phyloP scores from a whole-genome alignment of 2,797 vertebrate species.

The Chromis chromis region DNA sequence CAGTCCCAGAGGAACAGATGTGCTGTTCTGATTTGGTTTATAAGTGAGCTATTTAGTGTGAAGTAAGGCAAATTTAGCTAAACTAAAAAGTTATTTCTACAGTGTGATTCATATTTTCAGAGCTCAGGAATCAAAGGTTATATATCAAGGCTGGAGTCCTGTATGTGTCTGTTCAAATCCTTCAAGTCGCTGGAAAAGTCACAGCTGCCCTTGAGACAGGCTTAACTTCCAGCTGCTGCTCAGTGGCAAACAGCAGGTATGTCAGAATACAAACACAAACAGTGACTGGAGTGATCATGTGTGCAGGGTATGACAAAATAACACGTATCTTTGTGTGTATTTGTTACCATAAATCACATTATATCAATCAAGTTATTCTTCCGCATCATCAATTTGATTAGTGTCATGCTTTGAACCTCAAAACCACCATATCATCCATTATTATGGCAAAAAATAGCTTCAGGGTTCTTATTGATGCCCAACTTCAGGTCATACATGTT shows the following conservation, averaged over 20 bases:
- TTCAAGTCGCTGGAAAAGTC: conserved; percentile 20
- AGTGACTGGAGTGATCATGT: neutral
- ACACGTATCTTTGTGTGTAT: neutral
- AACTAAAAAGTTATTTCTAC: neutral
- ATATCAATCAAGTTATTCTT: too few species aligned
- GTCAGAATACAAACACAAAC: conserved; percentile 17
- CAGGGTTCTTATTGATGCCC: neutral
- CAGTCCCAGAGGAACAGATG: conserved; percentile 3
- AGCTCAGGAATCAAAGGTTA: conserved; percentile 5
- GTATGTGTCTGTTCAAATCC: conserved; percentile 26
- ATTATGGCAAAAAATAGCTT: neutral
- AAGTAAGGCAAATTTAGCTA: neutral
- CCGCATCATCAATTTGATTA: too few species aligned
- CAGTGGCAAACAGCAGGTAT: conserved; percentile 14
- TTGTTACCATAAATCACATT: too few species aligned
- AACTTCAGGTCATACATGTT: neutral
- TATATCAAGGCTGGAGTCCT: conserved; percentile 12
- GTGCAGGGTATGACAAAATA: neutral
- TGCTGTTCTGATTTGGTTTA: neutral
- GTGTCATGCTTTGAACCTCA: too few species aligned
- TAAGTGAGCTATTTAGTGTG: neutral
- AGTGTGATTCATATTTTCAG: conserved; percentile 8
- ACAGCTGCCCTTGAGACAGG: conserved; percentile 37
- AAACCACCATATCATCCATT: neutral
- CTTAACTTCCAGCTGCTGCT: conserved; percentile 42